These are phyloP conservation scores for Anastrepha ludens DNA, from an alignment of 1,140 invertebrate species.

Conservation along the genomic window DNA sequence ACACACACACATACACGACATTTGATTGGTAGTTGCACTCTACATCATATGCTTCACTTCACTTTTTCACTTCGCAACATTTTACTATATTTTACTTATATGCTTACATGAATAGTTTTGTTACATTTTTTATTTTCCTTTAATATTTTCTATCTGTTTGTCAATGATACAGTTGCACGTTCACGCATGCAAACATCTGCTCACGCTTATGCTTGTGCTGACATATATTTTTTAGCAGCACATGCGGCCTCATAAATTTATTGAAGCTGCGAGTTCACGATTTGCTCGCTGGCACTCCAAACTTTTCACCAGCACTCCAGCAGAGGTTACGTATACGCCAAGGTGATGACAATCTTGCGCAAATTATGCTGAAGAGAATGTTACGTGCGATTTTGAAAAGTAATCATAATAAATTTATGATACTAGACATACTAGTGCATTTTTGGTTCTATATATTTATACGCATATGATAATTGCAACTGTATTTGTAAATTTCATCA, in stretches of 20 bases:
- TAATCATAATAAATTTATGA: background rate
- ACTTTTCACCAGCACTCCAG: too few relatives aligned
- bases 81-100: background rate
- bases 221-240: background rate
- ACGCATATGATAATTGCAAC: background rate
- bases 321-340: background rate
- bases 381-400: background rate
- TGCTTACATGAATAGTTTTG: background rate
- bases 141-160: background rate
- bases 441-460: too few relatives aligned
- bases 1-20: background rate
- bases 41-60: constrained; percentile 5
- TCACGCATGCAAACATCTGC: background rate
- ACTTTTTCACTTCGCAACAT: background rate
- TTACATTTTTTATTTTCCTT: background rate
- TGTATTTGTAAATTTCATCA: background rate
- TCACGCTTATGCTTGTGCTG: background rate
- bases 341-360: background rate
- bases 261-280: too few relatives aligned
- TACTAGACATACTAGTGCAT: too few relatives aligned
- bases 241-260: background rate
- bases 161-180: background rate
- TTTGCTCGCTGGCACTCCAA: too few relatives aligned
- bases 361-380: background rate
- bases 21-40: background rate